Evolutionary conservation across 2,888 invertebrate species (phyloP), one percentile per base, ranked within the genome.

Genomic region (Chrysolina oricalcia): DNA sequence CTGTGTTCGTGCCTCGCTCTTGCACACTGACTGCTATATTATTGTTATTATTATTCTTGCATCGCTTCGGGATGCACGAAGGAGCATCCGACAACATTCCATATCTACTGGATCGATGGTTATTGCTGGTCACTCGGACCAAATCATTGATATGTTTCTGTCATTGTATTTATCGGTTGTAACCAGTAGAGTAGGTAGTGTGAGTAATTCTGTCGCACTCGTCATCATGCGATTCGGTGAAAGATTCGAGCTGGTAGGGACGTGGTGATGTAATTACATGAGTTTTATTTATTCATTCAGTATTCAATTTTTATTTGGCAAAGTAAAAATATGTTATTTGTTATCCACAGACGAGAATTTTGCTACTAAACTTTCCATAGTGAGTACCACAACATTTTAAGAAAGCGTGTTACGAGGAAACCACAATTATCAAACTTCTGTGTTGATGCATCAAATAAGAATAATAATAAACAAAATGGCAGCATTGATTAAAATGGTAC

Each of bases 1-100:
- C 85, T 84, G 82, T 85, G 83, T 85, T 84, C 83, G 84, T 82
- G 84, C 85, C 86, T 87, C 85, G 84, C 85, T 86, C 82, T 84
- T 84, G 83, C 86, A 86, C 86, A 86, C 86, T 86, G 84, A 65
- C 71, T 76, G 72, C 75, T 56, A 66, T 66, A 21, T 68, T 43
- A 40, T 15, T 19, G 23, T 50, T 46, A 50, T 23, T 19, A 67
- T 48, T 67, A 67, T 67, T 67, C 50, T 75, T 70, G 53, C 21
- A 53, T 40, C 68, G 69, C 69, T 66, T 72, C 59, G 72, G 70
- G 75, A 72, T 70, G 66, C 65, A 40, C 17, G 40, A 40, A 43
- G 53, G 19, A 35, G 66, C 79, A 62, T 75, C 79, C 78, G 74
- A 83, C 82, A 84, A 84, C 85, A 86, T 86, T 86, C 85, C 85